These are phyloP conservation scores for Boleophthalmus pectinirostris DNA, from an alignment of 2,113 vertebrate species.

Conservation along the genomic window DNA sequence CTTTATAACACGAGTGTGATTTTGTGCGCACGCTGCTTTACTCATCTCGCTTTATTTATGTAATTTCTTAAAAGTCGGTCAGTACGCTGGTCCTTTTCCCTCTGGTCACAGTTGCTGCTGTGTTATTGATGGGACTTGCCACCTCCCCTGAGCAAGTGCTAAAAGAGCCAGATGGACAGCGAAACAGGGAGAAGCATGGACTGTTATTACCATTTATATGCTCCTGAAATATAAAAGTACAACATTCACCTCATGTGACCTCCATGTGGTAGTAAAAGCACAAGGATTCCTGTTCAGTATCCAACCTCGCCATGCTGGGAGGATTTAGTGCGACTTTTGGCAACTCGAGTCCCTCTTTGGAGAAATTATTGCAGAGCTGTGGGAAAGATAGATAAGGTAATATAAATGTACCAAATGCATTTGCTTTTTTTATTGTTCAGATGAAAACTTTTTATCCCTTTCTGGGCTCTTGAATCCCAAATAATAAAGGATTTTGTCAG, in stretches of 20 bases:
- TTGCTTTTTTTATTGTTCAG: neutral
- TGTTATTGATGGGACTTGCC: slow-evolving; percentile 39
- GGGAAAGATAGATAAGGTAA: neutral
- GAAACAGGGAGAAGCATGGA: slow-evolving; percentile 28
- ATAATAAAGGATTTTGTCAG: neutral
- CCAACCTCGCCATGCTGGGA: neutral
- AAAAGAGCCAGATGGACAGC: slow-evolving; percentile 64
- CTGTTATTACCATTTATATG: neutral
- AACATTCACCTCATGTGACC: neutral
- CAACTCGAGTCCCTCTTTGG: neutral
- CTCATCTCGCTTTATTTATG: neutral
- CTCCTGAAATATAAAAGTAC: neutral
- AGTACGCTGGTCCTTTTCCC: neutral
- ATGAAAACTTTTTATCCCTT: neutral
- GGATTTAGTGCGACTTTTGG: neutral
- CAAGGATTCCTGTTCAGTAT: neutral
- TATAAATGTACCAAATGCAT: neutral
- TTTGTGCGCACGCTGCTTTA: neutral
- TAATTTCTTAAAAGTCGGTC: neutral
- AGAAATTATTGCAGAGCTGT: neutral
- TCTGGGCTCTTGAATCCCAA: neutral
- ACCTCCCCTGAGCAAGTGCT: slow-evolving; percentile 46
- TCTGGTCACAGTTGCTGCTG: slow-evolving; percentile 29
- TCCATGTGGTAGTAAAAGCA: neutral
- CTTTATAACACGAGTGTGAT: neutral